phyloP scores from a whole-genome alignment of 2,797 vertebrate species.

The Kryptopterus vitreolus region DNA sequence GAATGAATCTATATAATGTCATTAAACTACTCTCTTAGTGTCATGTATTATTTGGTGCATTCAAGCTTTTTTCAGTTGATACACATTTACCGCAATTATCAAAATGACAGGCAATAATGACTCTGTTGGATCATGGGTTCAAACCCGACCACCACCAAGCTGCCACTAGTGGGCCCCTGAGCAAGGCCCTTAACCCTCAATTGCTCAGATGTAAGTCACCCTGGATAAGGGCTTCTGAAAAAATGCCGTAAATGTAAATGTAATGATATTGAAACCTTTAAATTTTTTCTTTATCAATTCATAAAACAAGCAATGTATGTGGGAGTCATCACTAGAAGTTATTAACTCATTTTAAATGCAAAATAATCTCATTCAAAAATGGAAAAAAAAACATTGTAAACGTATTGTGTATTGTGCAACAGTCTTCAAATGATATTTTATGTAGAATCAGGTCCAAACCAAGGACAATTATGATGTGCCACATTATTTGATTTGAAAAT shows the following conservation, averaged over 20 bases:
- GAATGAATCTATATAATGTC: neutral
- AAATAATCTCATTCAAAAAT: neutral
- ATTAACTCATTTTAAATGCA: too few species aligned
- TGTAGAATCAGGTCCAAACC: neutral
- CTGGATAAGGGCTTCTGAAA: too few species aligned
- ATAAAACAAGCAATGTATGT: neutral
- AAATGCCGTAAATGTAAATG: too few species aligned
- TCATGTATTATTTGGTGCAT: neutral
- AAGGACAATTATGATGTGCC: neutral
- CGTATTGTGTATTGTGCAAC: neutral
- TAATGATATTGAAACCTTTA: neutral
- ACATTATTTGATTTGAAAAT: slow-evolving; percentile 5
- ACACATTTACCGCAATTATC: too few species aligned
- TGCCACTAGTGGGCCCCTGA: too few species aligned
- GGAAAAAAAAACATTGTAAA: neutral
- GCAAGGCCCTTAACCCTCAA: too few species aligned
- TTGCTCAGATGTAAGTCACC: too few species aligned
- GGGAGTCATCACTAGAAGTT: too few species aligned
- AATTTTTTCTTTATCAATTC: neutral
- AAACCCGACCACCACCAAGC: too few species aligned
- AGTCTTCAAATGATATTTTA: neutral
- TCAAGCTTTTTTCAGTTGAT: too few species aligned
- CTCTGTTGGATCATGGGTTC: too few species aligned
- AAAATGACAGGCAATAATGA: too few species aligned
- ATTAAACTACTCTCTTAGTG: neutral